These are phyloP conservation scores for Germaria angustata DNA, from an alignment of 2,888 invertebrate species.

Conservation along the genomic window DNA sequence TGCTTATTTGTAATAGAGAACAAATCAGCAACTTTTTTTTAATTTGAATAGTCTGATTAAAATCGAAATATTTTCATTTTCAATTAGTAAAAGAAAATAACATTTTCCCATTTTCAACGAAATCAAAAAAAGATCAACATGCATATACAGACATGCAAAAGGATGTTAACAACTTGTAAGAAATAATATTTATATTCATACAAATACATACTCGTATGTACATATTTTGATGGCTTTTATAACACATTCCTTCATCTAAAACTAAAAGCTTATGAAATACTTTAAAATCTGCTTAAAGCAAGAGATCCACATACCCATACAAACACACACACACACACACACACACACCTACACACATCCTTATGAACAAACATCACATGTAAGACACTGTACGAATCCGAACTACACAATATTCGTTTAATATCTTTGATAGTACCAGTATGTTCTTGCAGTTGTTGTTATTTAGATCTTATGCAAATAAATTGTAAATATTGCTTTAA, in stretches of 20 bases:
- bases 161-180: conserved; percentile 35
- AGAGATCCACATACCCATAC: background rate
- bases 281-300: conserved; percentile 42
- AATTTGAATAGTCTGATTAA: background rate
- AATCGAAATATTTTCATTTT: conserved; percentile 36
- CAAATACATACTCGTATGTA: conserved; percentile 68
- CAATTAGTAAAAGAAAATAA: conserved; percentile 40
- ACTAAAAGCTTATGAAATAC: conserved; percentile 32
- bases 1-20: no score
- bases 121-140: background rate
- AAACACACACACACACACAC: background rate
- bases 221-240: conserved; percentile 67
- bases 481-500: conserved; percentile 77
- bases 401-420: background rate
- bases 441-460: conserved; percentile 40
- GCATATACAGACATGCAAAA: background rate
- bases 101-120: background rate
- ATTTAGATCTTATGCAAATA: conserved; percentile 66
- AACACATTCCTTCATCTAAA: conserved; percentile 63
- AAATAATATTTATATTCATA: conserved; percentile 67
- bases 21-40: background rate
- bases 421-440: background rate
- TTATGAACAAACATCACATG: background rate
- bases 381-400: background rate
- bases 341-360: no score